A percentile compares a stretch with the other conserved stretches of the same genome.
Conservation (phyloP, 1,140 invertebrate genomes). For the Ips typographus region DNA sequence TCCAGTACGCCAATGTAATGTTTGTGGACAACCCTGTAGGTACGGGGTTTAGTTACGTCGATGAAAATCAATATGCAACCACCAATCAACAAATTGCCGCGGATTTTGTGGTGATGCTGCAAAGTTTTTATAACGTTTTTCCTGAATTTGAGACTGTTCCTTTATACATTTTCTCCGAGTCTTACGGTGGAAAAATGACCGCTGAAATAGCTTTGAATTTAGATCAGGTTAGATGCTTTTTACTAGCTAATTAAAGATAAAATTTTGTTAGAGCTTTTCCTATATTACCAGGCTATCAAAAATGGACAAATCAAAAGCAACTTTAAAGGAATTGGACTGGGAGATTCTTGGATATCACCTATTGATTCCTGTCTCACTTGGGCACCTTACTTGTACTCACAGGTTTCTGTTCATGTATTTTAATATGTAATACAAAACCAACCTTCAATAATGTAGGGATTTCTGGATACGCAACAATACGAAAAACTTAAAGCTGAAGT, state of each 20-base stretch:
- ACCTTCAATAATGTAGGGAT: constrained; percentile 52
- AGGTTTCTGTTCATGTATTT: constrained; percentile 51
- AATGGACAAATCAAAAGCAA: constrained; percentile 66
- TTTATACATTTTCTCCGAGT: constrained; percentile 81
- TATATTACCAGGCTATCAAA: constrained; percentile 60
- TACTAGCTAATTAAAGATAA: neutral
- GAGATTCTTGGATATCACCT: constrained; percentile 85
- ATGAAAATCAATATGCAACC: constrained; percentile 58
- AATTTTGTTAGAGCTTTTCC: constrained; percentile 32
- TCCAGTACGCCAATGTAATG: constrained; percentile 71
- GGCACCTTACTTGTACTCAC: constrained; percentile 72
- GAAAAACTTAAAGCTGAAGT: constrained; percentile 57
- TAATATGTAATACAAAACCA: neutral
- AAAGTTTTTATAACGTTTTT: constrained; percentile 61
- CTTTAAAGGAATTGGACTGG: constrained; percentile 75
- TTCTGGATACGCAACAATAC: constrained; percentile 63
- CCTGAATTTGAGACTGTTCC: constrained; percentile 70
- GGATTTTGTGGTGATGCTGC: constrained; percentile 75
- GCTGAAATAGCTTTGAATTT: constrained; percentile 65
- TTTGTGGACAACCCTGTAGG: constrained; percentile 90
- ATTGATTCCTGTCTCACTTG: constrained; percentile 78
- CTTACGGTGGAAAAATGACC: constrained; percentile 90
- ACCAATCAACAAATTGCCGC: constrained; percentile 73
- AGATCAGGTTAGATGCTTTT: constrained; percentile 3
- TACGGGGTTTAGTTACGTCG: constrained; percentile 82